These are phyloP conservation scores for Oriolus oriolus DNA, from an alignment of 2,113 vertebrate species.

Conservation along the genomic window DNA sequence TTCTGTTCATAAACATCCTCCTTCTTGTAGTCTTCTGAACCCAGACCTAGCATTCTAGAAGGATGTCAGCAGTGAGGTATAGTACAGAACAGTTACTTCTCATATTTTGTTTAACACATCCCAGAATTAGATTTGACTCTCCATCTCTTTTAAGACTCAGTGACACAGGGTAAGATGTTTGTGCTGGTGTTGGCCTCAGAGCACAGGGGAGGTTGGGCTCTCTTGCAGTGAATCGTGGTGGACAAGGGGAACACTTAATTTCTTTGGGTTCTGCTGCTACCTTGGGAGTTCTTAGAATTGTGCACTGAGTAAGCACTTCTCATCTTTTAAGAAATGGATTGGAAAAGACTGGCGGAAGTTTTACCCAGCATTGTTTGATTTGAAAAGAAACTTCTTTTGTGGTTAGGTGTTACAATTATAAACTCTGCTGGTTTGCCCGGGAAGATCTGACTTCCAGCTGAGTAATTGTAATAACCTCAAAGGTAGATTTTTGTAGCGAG, in stretches of 20 bases:
- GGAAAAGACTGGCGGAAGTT: not conserved
- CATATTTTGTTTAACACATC: not conserved
- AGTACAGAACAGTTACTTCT: slow-evolving; percentile 20
- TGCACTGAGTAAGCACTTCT: not conserved
- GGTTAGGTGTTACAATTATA: too few species aligned
- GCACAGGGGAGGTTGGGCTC: not conserved
- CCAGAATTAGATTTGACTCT: not conserved
- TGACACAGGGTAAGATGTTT: not conserved
- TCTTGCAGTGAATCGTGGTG: not conserved
- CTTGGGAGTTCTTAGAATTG: not conserved
- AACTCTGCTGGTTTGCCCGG: too few species aligned
- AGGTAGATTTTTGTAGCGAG: too few species aligned
- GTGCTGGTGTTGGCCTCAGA: not conserved
- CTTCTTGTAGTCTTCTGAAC: slow-evolving; percentile 25
- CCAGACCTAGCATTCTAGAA: slow-evolving; percentile 39
- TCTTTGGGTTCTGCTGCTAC: not conserved
- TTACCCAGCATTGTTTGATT: not conserved
- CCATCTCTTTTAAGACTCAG: not conserved
- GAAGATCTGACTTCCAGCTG: too few species aligned
- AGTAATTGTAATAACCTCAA: too few species aligned
- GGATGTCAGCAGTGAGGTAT: slow-evolving; percentile 22
- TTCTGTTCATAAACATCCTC: slow-evolving; percentile 35
- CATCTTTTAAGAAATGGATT: not conserved
- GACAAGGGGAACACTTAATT: not conserved
- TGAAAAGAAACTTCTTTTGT: not conserved